These are phyloP conservation scores for Calliopum simillimum DNA, from an alignment of 2,888 invertebrate genomes.

Conservation along the genomic window DNA sequence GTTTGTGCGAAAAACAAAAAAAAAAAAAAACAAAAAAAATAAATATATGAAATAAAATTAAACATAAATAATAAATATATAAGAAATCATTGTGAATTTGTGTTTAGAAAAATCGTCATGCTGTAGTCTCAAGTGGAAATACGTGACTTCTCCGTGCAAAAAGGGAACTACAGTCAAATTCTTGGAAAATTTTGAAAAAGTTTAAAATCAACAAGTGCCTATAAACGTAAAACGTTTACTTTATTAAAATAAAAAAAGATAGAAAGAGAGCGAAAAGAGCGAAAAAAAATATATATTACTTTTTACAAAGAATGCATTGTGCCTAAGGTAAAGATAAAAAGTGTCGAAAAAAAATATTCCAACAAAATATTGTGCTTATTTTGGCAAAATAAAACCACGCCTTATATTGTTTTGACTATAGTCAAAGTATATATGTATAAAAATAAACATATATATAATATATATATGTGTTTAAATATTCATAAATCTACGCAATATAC, in stretches of 20 bases:
- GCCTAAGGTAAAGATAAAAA: background rate
- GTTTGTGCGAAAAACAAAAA: background rate
- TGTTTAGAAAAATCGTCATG: background rate
- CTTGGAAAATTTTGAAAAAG: background rate
- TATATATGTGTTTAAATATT: too few relatives aligned
- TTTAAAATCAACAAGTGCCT: slow-evolving; percentile 12
- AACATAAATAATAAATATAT: background rate
- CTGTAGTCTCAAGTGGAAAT: background rate
- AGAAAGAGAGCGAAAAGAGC: too few relatives aligned
- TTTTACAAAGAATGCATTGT: background rate
- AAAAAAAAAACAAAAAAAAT: background rate
- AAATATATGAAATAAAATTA: background rate
- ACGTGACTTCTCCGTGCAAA: background rate
- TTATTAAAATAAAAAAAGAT: background rate
- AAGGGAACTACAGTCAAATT: background rate
- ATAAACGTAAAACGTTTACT: background rate
- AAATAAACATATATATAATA: too few relatives aligned
- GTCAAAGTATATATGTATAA: too few relatives aligned
- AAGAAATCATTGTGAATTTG: background rate
- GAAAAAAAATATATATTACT: background rate
- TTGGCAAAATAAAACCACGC: too few relatives aligned
- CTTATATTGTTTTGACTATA: too few relatives aligned
- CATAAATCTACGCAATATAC: too few relatives aligned
- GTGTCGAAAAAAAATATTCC: background rate
- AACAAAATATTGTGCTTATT: too few relatives aligned